These are phyloP conservation scores for Butorides virescens DNA, from an alignment of 2,113 vertebrate genomes.

Conservation along the genomic window DNA sequence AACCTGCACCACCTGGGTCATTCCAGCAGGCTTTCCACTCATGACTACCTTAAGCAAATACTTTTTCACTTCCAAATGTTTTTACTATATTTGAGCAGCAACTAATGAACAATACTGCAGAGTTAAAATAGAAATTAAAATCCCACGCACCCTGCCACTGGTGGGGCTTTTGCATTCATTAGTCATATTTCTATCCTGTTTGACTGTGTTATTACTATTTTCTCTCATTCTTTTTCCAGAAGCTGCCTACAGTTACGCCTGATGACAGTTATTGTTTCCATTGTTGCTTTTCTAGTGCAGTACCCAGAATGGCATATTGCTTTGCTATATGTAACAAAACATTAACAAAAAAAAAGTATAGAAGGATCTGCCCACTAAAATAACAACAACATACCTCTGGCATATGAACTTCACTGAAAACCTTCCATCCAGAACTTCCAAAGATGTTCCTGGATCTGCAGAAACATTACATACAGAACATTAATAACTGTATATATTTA, in stretches of 20 bases:
- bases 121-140: background rate
- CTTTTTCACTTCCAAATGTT: background rate
- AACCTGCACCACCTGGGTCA: background rate
- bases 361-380: constrained; percentile 12
- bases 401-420: background rate
- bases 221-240: constrained; percentile 8
- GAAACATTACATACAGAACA: background rate
- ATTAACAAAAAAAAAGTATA: background rate
- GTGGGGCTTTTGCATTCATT: background rate
- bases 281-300: background rate
- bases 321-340: background rate
- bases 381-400: background rate
- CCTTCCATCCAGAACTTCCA: background rate
- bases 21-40: background rate
- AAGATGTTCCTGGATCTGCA: background rate
- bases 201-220: background rate
- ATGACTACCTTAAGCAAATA: background rate
- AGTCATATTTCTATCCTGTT: background rate
- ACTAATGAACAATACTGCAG: background rate
- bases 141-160: background rate
- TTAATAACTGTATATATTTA: background rate
- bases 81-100: background rate
- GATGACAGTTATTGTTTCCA: constrained; percentile 40
- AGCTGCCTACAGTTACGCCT: background rate
- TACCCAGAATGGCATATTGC: background rate